These are phyloP conservation scores for Tragelaphus buxtoni DNA, from an alignment of 2,113 vertebrate species.

Conservation along the genomic window DNA sequence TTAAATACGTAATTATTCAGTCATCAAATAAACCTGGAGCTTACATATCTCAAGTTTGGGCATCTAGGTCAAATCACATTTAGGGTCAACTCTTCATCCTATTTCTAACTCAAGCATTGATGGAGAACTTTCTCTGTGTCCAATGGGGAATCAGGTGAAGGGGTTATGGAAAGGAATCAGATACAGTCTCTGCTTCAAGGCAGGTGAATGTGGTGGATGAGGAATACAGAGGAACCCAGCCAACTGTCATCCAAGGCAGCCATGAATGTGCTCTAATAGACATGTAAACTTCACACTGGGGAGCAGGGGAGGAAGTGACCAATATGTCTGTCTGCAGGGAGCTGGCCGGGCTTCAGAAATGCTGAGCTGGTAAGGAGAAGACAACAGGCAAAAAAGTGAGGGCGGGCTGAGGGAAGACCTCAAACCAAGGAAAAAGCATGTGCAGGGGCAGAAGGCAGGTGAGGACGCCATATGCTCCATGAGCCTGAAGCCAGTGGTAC, in stretches of 20 bases:
- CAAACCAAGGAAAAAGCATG: background rate
- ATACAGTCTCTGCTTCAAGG: background rate
- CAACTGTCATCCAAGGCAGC: background rate
- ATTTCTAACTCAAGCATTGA: background rate
- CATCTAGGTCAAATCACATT: background rate
- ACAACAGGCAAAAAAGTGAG: background rate
- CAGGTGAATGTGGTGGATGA: background rate
- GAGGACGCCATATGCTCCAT: rapidly evolving
- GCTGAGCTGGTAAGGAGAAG: background rate
- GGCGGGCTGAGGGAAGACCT: background rate
- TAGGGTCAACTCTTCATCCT: background rate
- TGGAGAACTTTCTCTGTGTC: background rate
- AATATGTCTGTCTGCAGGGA: background rate
- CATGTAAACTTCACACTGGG: background rate
- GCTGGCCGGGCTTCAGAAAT: background rate
- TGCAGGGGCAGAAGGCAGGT: background rate
- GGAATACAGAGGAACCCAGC: background rate
- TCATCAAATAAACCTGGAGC: background rate
- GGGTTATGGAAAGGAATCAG: background rate
- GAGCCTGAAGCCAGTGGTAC: background rate
- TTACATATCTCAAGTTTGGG: background rate
- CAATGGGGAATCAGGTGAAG: no score
- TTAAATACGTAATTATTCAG: background rate
- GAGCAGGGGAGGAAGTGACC: background rate
- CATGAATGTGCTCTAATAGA: background rate